Conservation (phyloP, 1,140 invertebrate species). For the Trichonephila clavipes region DNA sequence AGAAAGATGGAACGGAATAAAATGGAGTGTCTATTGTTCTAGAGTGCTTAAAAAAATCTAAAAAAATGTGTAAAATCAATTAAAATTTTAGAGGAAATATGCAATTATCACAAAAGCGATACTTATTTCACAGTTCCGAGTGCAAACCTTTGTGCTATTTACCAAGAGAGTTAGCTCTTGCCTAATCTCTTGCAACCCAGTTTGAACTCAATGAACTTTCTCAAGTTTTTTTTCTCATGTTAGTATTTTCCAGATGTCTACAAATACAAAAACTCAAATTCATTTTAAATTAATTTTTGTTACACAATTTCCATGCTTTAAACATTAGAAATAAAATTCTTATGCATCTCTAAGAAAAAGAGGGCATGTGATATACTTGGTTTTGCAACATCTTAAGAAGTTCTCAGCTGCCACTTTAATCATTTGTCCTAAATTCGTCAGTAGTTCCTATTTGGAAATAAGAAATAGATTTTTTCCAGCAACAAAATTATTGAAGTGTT, state of each 20-base stretch:
- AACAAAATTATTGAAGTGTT: background rate
- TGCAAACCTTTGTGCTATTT: background rate
- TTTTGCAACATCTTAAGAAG: no score
- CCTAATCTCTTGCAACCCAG: background rate
- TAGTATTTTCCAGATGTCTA: background rate
- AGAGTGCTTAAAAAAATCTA: background rate
- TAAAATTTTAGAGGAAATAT: background rate
- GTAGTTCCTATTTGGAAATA: background rate
- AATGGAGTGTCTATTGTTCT: conserved; percentile 14
- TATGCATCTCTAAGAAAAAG: background rate
- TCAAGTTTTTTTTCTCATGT: background rate
- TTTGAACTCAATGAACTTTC: no score
- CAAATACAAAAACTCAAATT: background rate
- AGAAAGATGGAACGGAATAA: background rate
- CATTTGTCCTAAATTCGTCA: background rate
- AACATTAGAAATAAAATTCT: background rate
- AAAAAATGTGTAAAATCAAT: background rate
- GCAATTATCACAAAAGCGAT: background rate
- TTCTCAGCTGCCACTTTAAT: background rate
- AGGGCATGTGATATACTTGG: background rate
- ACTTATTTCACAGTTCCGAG: background rate
- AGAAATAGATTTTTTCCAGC: background rate
- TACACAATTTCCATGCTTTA: background rate
- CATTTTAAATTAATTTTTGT: background rate
- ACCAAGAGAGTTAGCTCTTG: background rate